phyloP scores from a whole-genome alignment of 1,140 invertebrate species.

The Dreissena polymorpha region DNA sequence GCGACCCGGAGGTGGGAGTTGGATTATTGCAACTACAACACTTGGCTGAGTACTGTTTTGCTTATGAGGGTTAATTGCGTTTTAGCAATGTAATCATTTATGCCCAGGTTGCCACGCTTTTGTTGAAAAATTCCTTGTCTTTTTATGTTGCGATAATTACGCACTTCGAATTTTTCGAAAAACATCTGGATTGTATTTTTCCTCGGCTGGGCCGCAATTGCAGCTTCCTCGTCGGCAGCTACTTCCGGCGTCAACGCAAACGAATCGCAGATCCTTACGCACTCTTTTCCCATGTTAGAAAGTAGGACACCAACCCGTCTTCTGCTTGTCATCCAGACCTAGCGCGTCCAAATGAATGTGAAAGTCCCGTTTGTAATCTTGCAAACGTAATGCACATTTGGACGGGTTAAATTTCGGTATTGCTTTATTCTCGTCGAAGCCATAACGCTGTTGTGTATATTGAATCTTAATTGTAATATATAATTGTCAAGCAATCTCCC shows the following conservation, averaged over 20 bases:
- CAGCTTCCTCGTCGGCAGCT: not conserved
- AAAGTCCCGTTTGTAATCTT: not conserved
- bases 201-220: not conserved
- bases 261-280: not conserved
- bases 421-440: not conserved
- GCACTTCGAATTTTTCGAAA: constrained; percentile 27
- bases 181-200: constrained; percentile 18
- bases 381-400: not conserved
- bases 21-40: too few relatives aligned
- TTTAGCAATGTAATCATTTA: constrained; percentile 52
- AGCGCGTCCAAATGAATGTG: not conserved
- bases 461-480: too few relatives aligned
- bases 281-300: not conserved
- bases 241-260: not conserved
- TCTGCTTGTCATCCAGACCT: not conserved
- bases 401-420: not conserved
- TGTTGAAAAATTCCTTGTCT: constrained; percentile 42
- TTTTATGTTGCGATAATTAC: constrained; percentile 51
- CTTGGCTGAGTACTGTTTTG: too few relatives aligned
- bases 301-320: not conserved
- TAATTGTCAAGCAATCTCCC: too few relatives aligned
- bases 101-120: constrained; percentile 36
- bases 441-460: too few relatives aligned
- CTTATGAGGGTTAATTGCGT: too few relatives aligned
- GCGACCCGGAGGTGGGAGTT: too few relatives aligned